Evolutionary conservation across 35 echinoderm and acorn worm species (phyloP).

Genomic region (Stichopus chloronotus): DNA sequence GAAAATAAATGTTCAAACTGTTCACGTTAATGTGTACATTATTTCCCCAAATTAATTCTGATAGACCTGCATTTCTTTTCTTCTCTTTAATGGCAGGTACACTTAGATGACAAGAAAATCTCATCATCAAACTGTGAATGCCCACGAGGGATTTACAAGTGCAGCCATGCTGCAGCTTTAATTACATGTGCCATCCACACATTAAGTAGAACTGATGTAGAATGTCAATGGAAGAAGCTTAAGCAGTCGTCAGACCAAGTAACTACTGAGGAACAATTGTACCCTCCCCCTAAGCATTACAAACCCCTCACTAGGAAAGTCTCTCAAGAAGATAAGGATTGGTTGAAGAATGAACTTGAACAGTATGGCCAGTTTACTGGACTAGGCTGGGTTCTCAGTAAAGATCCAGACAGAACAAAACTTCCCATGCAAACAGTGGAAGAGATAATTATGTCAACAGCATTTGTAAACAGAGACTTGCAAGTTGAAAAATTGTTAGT

Average conservation of each 20-base stretch:
- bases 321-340: background rate
- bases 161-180: background rate
- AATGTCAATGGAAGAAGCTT: slow-evolving; percentile 2
- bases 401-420: background rate
- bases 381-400: background rate
- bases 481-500: background rate
- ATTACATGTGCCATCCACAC: background rate
- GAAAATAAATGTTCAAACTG: too few species aligned
- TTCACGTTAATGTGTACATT: too few species aligned
- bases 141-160: background rate
- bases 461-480: background rate
- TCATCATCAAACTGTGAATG: background rate
- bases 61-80: background rate
- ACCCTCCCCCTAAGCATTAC: background rate
- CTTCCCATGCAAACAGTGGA: background rate
- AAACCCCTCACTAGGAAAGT: slow-evolving; percentile 18
- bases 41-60: too few species aligned
- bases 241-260: background rate
- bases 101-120: background rate
- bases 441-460: background rate
- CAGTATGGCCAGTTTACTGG: background rate
- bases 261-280: background rate
- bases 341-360: slow-evolving; percentile 1
- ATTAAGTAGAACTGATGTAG: background rate
- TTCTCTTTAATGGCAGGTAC: background rate